A percentile compares a stretch with the other conserved stretches of the same genome.
phyloP scores from a whole-genome alignment of 92 coral and sea anemone species.

The Virgularia gustaviana region DNA sequence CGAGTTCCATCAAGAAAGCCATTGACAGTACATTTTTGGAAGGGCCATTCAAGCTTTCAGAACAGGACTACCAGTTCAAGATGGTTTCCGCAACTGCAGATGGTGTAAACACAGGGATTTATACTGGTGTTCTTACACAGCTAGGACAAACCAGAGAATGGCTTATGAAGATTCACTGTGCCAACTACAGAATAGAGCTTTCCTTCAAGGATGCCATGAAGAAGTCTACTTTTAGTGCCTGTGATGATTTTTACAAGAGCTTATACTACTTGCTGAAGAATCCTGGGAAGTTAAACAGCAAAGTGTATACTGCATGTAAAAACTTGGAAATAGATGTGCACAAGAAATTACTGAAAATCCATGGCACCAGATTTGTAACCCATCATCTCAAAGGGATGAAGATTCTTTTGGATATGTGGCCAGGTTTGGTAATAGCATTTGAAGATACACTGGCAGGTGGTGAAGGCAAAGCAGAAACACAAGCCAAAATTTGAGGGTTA shows the following conservation, averaged over 20 bases:
- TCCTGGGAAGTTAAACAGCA: neutral
- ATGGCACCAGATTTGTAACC: neutral
- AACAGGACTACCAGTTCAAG: neutral
- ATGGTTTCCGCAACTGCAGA: neutral
- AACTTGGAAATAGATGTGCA: neutral
- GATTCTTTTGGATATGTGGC: neutral
- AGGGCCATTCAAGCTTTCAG: neutral
- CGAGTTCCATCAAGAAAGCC: neutral
- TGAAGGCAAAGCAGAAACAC: neutral
- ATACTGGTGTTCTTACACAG: neutral
- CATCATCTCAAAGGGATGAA: neutral
- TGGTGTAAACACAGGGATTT: neutral
- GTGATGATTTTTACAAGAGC: neutral
- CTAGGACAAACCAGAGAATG: neutral
- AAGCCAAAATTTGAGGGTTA: neutral
- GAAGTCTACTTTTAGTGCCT: neutral
- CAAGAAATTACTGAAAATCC: neutral
- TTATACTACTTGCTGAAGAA: neutral
- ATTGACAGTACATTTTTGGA: neutral
- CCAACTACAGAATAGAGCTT: slow-evolving; percentile 11
- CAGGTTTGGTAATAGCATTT: no score
- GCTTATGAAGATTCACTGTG: slow-evolving; percentile 32
- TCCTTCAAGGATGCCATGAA: neutral
- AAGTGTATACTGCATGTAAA: neutral
- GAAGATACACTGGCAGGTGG: neutral